Evolutionary conservation across 2,113 vertebrate species (phyloP).

Genomic region (Boulengeromyrus knoepffleri): DNA sequence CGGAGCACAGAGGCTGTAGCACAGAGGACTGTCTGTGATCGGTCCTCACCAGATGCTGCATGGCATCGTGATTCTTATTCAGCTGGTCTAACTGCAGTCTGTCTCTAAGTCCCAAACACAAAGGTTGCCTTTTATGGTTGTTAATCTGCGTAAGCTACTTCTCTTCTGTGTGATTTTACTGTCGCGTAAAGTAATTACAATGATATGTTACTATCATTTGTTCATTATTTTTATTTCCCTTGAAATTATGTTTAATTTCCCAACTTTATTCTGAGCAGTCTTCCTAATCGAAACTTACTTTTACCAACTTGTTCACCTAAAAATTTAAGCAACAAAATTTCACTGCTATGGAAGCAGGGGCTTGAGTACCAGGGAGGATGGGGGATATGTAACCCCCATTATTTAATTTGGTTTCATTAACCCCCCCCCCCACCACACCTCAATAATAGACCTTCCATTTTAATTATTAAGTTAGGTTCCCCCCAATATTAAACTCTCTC

Average conservation of each 20-base stretch:
- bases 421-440: not conserved
- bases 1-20: not conserved
- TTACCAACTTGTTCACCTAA: not conserved
- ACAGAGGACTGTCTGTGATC: not conserved
- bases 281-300: not conserved
- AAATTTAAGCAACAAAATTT: not conserved
- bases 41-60: not conserved
- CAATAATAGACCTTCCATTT: not conserved
- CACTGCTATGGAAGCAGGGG: not conserved
- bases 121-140: not conserved
- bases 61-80: not conserved
- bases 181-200: not conserved
- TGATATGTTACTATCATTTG: not conserved
- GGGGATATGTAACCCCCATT: not conserved
- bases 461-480: not conserved
- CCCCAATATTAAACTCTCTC: not conserved
- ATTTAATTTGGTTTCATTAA: not conserved
- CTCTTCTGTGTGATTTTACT: not conserved
- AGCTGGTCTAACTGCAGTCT: not conserved
- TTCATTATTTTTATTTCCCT: constrained; percentile 1
- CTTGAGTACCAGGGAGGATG: not conserved
- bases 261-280: not conserved
- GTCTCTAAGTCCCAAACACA: not conserved
- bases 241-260: not conserved
- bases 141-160: not conserved